Conservation (phyloP, 2,888 invertebrate genomes). For the Barypeithes pellucidus region DNA sequence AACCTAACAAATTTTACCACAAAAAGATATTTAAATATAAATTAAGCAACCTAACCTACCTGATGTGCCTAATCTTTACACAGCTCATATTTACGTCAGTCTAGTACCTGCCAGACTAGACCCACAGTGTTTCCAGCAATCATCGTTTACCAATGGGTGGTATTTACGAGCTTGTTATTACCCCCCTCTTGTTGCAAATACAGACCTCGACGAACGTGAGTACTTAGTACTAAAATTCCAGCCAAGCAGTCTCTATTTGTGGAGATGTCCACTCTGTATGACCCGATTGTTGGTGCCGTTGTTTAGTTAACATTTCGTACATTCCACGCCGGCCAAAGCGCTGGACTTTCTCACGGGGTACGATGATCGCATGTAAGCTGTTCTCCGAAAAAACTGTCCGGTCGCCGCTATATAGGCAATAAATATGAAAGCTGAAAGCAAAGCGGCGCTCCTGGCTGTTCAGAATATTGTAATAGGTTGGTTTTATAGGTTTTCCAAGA, state of each 20-base stretch:
- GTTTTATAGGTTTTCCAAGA: constrained; percentile 50
- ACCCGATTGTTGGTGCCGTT: constrained; percentile 48
- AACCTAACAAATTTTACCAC: no score
- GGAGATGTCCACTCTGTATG: constrained; percentile 32
- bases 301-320: constrained; percentile 53
- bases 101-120: no score
- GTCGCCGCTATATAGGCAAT: constrained; percentile 37
- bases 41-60: no score
- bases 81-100: no score
- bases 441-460: constrained; percentile 51
- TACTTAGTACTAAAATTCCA: not conserved
- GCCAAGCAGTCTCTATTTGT: not conserved
- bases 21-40: no score
- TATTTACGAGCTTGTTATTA: no score
- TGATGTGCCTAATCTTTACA: no score
- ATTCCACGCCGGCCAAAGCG: constrained; percentile 50
- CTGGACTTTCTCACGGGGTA: constrained; percentile 54
- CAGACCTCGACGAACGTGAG: no score
- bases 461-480: constrained; percentile 44
- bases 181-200: no score
- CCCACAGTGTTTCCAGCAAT: no score
- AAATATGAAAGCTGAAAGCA: constrained; percentile 50
- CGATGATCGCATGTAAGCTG: constrained; percentile 48
- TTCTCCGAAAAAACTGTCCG: constrained; percentile 52
- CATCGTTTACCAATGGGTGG: no score